Conservation (phyloP, 2,113 vertebrate genomes). For the Corythaixoides concolor region DNA sequence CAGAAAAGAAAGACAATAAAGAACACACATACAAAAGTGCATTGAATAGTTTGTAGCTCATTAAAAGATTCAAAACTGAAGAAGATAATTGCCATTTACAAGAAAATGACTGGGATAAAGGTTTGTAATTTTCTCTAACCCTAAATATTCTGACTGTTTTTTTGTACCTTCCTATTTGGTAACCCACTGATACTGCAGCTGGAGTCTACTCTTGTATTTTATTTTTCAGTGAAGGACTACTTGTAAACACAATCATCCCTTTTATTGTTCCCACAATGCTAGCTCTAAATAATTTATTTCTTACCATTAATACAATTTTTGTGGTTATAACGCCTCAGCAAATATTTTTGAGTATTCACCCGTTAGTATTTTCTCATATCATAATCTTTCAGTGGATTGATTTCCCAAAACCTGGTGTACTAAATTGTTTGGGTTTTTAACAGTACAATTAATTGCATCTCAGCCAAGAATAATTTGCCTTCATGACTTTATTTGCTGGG, state of each 20-base stretch:
- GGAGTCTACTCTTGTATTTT: neutral
- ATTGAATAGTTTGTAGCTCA: constrained; percentile 35
- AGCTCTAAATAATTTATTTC: neutral
- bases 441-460: neutral
- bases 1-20: constrained; percentile 25
- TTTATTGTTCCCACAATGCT: neutral
- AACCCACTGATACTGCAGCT: neutral
- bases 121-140: constrained; percentile 2
- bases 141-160: neutral
- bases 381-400: neutral
- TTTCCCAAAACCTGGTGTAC: neutral
- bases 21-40: neutral
- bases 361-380: neutral
- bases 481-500: neutral
- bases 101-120: constrained; percentile 47
- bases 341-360: neutral
- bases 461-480: neutral
- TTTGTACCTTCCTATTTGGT: neutral
- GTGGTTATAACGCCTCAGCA: neutral
- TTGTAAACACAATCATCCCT: neutral
- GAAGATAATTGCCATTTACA: constrained; percentile 17
- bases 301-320: neutral
- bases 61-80: constrained; percentile 39
- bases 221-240: constrained; percentile 16
- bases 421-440: neutral